Evolutionary conservation across 1,140 invertebrate species (phyloP), one percentile per base, ranked within the genome.

Genomic region (Tetramorium parvispinum): DNA sequence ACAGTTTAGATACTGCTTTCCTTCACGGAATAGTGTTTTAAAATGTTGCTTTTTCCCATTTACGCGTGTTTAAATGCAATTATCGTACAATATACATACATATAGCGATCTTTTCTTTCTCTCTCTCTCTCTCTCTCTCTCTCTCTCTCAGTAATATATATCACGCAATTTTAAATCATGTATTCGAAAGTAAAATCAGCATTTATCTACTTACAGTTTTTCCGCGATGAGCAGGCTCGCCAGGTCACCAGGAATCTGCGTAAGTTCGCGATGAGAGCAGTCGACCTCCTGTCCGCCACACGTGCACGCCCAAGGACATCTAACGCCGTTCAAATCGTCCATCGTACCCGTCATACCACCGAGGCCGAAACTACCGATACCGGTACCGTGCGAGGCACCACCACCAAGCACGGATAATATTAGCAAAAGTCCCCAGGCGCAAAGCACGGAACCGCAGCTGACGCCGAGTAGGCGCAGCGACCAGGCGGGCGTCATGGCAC

Each of bases 281-380:
- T 98, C 97, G 40, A 98, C 97, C 65, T 97, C 97, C 70, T 97
- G 96, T 77, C 97, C 97, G 78, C 96, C 96, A 94, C 98, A 98
- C 89, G 96, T 96, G 95, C 98, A 98, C 21, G 97, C 96, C 95
- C 96, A 97, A 7, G 98, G 98, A 95, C 98, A 98, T 55, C 95
- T 95, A 70, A 93, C 92, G 24, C 89, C 89, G 86, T 94, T 94
- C 85, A 93, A 91, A 77, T 94, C 93, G 46, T 94, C 93, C 71
- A 91, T 90, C 46, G 86, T 83, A 21, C 71, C 88, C 51, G 86
- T 71, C 55, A 88, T 85, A 66, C 86, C 88, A 49, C 91, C 94
- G 82, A 94, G 91, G 40, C 91, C 94, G 85, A 93, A 93, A 61
- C 87, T 92, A 77, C 92, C 92, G 87, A 93, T 87, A n/a, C 91